Base-by-base conservation (phyloP, 2,113 vertebrate species). In the Willisornis vidua region DNA sequence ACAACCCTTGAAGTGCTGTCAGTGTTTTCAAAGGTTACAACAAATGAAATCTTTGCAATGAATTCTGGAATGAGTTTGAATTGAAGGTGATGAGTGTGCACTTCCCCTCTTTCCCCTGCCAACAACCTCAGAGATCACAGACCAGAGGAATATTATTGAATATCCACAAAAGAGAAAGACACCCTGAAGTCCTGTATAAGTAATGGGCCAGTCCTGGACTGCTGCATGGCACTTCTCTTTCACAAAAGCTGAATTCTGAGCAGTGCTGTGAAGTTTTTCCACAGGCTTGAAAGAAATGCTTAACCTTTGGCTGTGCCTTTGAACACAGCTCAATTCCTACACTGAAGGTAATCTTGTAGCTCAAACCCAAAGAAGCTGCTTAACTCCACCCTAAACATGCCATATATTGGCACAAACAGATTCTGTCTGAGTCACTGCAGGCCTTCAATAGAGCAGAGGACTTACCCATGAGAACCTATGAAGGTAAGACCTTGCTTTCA, bases 401-500 rank as follows among this genome's bases (percentile, higher is more conserved):
- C 75, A 74, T 19, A 20, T 37, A 63, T 49, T 83, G 3, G 0
- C 52, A 90, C 52, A 90, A 74, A 70, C 10, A 63, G 72, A 55
- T 82, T 71, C 43, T 77, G 74, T 49, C 87, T 52, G 65, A 95
- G 62, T 54, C 87, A 84, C 18, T 84, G 68, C 61, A 81, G 68
- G 66, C 46, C 88, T 93, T 77, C 75, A 59, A 52, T 1, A 81
- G 19, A 93, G 67, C 33, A 12, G 31, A 84, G 76, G 65, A 45
- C 45, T 84, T 83, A 88, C 33, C 51, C 52, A 70, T 5, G 62
- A 94, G 57, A 92, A 92, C 59, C 86, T 89, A 78, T 78, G 91
- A 94, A 78, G 65, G 61, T 62, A 87, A 95, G 54, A 88, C 83
- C 85, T 86, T 72, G 63, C 82, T 96, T 92, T 91, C 73, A 89